A percentile compares a stretch with the other conserved stretches of the same genome.
These are phyloP conservation scores for Apostichopus leukothele DNA, from an alignment of 53 echinoderm and acorn worm species.

Conservation along the genomic window DNA sequence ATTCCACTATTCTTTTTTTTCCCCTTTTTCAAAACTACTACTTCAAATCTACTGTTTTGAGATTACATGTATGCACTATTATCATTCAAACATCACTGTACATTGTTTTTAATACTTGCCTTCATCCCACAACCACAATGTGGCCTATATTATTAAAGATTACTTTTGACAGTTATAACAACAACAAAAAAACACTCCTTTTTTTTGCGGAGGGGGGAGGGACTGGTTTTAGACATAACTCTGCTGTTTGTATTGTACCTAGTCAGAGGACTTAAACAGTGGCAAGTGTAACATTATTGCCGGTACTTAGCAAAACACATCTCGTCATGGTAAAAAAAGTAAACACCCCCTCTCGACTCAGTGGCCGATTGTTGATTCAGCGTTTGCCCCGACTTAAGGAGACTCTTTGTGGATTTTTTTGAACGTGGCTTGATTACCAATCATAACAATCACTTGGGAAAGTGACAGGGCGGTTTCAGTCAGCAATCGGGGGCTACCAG, in stretches of 20 bases:
- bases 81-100: too few species aligned
- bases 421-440: slow-evolving; percentile 39
- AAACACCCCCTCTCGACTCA: slow-evolving; percentile 49
- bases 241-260: neutral
- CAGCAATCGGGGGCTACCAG: neutral
- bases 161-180: neutral
- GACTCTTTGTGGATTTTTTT: slow-evolving; percentile 9
- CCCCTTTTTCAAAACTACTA: too few species aligned
- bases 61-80: too few species aligned
- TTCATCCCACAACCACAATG: neutral
- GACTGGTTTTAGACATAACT: neutral
- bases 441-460: slow-evolving; percentile 23
- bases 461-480: slow-evolving; percentile 45
- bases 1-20: too few species aligned
- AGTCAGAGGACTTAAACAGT: neutral
- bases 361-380: slow-evolving; percentile 41
- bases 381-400: slow-evolving; percentile 6
- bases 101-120: too few species aligned
- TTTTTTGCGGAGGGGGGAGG: neutral
- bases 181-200: neutral
- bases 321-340: slow-evolving; percentile 24
- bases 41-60: too few species aligned
- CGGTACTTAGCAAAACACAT: slow-evolving; percentile 30
- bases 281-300: slow-evolving; percentile 28
- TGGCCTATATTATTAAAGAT: neutral